phyloP scores from a whole-genome alignment of 2,888 invertebrate genomes.

The Tupiocoris notatus region DNA sequence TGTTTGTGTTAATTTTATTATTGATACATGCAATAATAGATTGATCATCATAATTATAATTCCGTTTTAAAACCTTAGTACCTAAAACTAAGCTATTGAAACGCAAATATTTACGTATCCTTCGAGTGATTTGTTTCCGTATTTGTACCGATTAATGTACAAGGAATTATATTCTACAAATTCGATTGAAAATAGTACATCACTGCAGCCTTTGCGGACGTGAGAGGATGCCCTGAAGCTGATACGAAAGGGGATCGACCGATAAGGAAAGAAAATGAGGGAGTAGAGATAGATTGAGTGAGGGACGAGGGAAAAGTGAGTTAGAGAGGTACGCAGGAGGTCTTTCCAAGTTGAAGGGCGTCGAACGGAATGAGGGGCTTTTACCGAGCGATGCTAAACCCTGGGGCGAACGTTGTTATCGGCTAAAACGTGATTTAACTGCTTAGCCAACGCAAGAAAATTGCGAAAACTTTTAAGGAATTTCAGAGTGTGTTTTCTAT shows the following conservation, averaged over 20 bases:
- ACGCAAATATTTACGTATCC: too few relatives aligned
- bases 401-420: neutral
- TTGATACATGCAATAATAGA: too few relatives aligned
- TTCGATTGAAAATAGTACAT: neutral
- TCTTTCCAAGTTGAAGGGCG: neutral
- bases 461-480: too few relatives aligned
- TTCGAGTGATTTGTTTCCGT: too few relatives aligned
- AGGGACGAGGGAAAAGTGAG: conserved; percentile 29
- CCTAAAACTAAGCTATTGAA: too few relatives aligned
- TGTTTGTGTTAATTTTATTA: too few relatives aligned
- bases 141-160: too few relatives aligned
- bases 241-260: neutral
- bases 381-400: neutral
- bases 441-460: too few relatives aligned
- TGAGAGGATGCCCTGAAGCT: neutral
- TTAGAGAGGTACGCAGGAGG: conserved; percentile 20
- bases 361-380: neutral
- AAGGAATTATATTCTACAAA: too few relatives aligned
- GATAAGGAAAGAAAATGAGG: neutral
- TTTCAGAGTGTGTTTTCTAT: too few relatives aligned
- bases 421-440: neutral
- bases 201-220: neutral
- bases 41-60: too few relatives aligned
- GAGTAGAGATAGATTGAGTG: conserved; percentile 11
- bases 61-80: too few relatives aligned